Conservation (phyloP, 92 coral and sea anemone species). For the Diadumene lineata region DNA sequence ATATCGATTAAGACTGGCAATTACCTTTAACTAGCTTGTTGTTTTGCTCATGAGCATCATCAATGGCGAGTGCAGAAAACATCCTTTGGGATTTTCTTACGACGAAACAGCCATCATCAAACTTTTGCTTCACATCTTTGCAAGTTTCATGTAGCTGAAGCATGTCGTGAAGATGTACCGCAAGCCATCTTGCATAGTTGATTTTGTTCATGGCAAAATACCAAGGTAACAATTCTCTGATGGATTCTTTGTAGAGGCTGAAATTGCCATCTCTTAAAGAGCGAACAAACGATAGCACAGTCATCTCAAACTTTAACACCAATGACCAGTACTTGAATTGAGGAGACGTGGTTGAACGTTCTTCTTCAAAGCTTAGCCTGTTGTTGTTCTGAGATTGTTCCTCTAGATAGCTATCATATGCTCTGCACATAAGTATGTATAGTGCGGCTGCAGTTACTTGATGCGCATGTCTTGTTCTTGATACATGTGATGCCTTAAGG, state of each 20-base stretch:
- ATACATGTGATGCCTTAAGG: background rate
- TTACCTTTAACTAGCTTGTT: conserved; percentile 55
- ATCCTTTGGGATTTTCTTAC: conserved; percentile 39
- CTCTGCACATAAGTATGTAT: too few relatives aligned
- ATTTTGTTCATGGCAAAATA: conserved; percentile 51
- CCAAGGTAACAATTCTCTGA: conserved; percentile 46
- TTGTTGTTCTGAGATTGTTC: too few relatives aligned
- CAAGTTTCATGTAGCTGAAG: conserved; percentile 27
- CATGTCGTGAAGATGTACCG: conserved; percentile 65
- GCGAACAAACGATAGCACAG: conserved; percentile 33
- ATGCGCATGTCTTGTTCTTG: background rate
- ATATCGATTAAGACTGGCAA: too few relatives aligned
- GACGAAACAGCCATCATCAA: conserved; percentile 55
- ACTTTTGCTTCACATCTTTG: conserved; percentile 44
- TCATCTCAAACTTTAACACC: conserved; percentile 42
- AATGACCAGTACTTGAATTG: too few relatives aligned
- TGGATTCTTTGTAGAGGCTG: conserved; percentile 39
- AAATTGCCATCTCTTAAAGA: conserved; percentile 58
- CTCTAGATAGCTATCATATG: too few relatives aligned
- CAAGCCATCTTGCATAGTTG: conserved; percentile 57
- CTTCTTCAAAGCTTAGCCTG: too few relatives aligned
- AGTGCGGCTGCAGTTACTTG: too few relatives aligned
- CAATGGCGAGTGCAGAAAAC: conserved; percentile 43
- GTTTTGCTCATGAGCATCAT: conserved; percentile 58
- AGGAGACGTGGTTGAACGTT: too few relatives aligned